These are phyloP conservation scores for Cynopterus brachyotis DNA, from an alignment of 2,113 vertebrate species.

Conservation along the genomic window DNA sequence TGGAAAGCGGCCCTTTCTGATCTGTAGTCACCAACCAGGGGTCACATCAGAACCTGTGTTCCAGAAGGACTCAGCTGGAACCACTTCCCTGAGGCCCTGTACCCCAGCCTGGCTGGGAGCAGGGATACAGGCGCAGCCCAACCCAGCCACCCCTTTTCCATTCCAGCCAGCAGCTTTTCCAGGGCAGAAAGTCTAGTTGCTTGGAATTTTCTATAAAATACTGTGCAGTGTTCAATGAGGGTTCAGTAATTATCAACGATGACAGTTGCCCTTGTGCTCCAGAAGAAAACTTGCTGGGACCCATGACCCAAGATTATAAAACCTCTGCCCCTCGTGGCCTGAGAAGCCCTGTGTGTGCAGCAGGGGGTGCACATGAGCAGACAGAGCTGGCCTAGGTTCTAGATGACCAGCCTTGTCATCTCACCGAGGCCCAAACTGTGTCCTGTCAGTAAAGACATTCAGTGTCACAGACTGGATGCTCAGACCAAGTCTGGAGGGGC, in stretches of 20 bases:
- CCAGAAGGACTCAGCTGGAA: not conserved
- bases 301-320: not conserved
- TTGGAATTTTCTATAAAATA: not conserved
- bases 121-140: not conserved
- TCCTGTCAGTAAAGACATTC: not conserved
- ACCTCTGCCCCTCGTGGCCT: not conserved
- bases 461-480: not conserved
- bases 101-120: not conserved
- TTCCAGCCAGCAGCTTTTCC: not conserved
- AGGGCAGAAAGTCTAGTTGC: not conserved
- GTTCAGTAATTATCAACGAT: not conserved
- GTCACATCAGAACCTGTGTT: not conserved
- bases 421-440: not conserved
- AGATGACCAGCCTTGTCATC: not conserved
- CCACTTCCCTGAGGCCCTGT: rapidly evolving
- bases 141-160: not conserved
- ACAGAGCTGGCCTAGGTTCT: not conserved
- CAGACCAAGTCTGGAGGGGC: not conserved
- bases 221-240: rapidly evolving
- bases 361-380: not conserved
- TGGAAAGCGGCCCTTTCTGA: not conserved
- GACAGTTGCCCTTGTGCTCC: not conserved
- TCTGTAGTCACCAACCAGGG: not conserved
- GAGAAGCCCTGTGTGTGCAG: not conserved
- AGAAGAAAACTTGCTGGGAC: not conserved